phyloP scores from a whole-genome alignment of 2,113 vertebrate species.

The Hirundichthys speculiger region DNA sequence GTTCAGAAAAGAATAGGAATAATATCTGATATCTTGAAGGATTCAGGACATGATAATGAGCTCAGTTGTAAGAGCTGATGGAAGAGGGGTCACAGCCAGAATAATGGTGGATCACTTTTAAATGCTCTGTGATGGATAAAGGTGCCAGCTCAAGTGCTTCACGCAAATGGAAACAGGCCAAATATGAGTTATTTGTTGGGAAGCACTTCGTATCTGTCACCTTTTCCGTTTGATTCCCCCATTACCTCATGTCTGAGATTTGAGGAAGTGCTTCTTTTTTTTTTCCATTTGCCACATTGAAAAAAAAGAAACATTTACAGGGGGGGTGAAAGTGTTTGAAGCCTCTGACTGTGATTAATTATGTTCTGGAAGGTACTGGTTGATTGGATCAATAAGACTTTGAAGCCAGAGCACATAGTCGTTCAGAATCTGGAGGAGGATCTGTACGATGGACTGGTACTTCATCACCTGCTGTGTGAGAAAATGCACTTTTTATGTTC shows the following conservation, averaged over 20 bases:
- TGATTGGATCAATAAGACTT: constrained; percentile 88
- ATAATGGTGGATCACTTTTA: constrained; percentile 25
- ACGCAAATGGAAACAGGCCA: constrained; percentile 10
- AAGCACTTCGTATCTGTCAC: constrained; percentile 6
- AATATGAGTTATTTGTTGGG: too few relatives aligned
- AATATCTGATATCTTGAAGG: constrained; percentile 49
- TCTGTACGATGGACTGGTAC: constrained; percentile 90
- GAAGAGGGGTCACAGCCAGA: constrained; percentile 18
- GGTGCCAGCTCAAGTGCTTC: constrained; percentile 20
- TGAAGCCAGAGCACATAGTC: constrained; percentile 89
- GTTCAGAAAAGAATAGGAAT: constrained; percentile 37
- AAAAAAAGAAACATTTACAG: constrained; percentile 10
- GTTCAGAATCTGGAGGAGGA: constrained; percentile 91
- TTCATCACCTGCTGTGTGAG: constrained; percentile 94
- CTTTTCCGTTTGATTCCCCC: background rate
- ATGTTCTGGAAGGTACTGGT: constrained; percentile 80
- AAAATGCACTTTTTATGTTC: constrained; percentile 17
- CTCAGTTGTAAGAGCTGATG: constrained; percentile 61
- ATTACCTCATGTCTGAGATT: constrained; percentile 12
- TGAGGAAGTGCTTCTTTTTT: constrained; percentile 9
- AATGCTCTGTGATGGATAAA: constrained; percentile 25
- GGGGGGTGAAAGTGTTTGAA: constrained; percentile 36
- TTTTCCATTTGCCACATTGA: constrained; percentile 15
- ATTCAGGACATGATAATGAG: constrained; percentile 68
- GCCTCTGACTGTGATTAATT: constrained; percentile 45